Conservation (phyloP, 2,888 invertebrate genomes). For the Pyrrhia umbra region DNA sequence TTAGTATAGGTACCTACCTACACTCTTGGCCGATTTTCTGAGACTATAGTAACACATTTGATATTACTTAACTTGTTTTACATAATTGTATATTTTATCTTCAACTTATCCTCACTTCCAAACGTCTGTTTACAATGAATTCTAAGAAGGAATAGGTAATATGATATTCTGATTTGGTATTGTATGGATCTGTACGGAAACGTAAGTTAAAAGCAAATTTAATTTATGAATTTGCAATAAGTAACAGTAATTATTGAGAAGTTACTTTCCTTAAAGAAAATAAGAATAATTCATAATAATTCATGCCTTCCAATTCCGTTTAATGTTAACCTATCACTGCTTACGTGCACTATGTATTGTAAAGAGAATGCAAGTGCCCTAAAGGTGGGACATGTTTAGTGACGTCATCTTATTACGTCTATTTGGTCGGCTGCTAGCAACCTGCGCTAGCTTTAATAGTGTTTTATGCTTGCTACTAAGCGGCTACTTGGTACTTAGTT, state of each 20-base stretch:
- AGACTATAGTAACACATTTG: no score
- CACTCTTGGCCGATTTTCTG: constrained; percentile 1
- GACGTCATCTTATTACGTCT: not conserved
- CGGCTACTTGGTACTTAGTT: not conserved
- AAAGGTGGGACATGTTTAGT: not conserved
- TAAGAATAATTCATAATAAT: not conserved
- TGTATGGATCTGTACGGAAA: no score
- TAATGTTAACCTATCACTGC: no score
- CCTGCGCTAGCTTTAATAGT: not conserved
- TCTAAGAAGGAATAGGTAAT: no score
- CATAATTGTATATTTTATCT: not conserved
- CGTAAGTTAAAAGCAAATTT: no score
- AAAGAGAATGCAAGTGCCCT: not conserved
- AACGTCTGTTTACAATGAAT: no score
- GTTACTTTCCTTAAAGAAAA: not conserved
- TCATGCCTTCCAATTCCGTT: not conserved
- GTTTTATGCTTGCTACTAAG: not conserved
- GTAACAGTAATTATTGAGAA: no score
- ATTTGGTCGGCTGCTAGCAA: not conserved
- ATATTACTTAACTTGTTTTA: no score
- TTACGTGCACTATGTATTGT: not conserved
- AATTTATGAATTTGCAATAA: no score
- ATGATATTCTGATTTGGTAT: no score
- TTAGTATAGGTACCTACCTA: no score
- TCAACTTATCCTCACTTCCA: no score